Percentiles rank a stretch among this genome's conserved stretches.
Conservation (phyloP, 2,113 vertebrate species). For the Zapornia atra region DNA sequence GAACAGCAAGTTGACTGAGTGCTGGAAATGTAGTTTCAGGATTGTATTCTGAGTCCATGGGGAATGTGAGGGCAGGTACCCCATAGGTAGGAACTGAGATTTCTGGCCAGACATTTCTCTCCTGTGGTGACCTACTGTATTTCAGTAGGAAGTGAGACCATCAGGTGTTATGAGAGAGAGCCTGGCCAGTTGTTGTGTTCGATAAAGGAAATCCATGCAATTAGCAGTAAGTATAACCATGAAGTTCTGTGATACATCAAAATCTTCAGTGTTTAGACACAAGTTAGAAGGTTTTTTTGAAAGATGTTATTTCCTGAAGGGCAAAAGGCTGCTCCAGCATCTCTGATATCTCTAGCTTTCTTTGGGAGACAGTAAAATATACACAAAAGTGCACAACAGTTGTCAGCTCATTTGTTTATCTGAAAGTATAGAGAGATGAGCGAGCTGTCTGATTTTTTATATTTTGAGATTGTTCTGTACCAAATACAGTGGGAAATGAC, state of each 20-base stretch:
- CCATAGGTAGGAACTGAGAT: neutral
- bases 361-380: neutral
- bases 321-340: neutral
- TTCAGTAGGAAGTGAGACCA: neutral
- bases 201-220: neutral
- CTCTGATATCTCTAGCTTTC: neutral
- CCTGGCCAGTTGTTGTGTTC: neutral
- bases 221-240: neutral
- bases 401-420: neutral
- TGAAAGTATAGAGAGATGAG: neutral
- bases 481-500: neutral
- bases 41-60: neutral
- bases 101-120: neutral
- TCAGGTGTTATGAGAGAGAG: neutral
- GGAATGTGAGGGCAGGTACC: neutral
- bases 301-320: neutral
- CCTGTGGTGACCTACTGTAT: fast-evolving
- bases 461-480: neutral
- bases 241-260: neutral
- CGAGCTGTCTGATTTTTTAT: neutral
- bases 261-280: neutral
- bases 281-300: neutral
- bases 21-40: neutral
- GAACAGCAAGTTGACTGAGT: neutral
- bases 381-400: neutral